Evolutionary conservation across 2,113 vertebrate species (phyloP).

Genomic region (Paradoxurus hermaphroditus): DNA sequence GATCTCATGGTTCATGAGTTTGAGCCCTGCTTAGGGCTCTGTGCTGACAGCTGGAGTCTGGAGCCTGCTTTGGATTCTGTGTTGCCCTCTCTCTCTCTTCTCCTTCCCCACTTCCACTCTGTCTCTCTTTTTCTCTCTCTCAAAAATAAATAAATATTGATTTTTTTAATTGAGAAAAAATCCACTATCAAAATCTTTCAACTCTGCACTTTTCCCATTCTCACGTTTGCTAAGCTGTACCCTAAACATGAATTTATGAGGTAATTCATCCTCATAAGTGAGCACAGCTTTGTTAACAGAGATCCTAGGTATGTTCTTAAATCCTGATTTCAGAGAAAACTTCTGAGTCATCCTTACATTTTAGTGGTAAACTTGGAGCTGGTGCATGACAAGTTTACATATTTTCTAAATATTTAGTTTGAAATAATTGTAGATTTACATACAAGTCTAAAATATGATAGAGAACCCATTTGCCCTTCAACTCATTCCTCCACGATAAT

Average conservation of each 20-base stretch:
- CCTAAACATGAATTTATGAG: background rate
- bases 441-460: background rate
- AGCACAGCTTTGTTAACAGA: background rate
- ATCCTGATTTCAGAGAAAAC: background rate
- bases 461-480: background rate
- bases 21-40: too few species aligned
- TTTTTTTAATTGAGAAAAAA: background rate
- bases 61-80: too few species aligned
- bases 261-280: too few species aligned
- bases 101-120: too few species aligned
- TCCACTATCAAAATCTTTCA: background rate
- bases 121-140: too few species aligned
- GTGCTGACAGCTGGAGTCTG: too few species aligned
- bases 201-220: background rate
- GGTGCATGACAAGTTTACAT: background rate
- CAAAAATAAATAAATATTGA: too few species aligned
- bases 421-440: background rate
- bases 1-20: too few species aligned
- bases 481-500: background rate
- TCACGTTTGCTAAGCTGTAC: background rate
- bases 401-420: background rate
- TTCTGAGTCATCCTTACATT: background rate
- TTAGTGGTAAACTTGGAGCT: background rate
- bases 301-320: background rate
- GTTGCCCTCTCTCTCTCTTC: too few species aligned